Percentiles rank a stretch among this genome's conserved stretches.
Evolutionary conservation across 2,888 invertebrate species (phyloP).

Genomic region (Neoscelio sp.): DNA sequence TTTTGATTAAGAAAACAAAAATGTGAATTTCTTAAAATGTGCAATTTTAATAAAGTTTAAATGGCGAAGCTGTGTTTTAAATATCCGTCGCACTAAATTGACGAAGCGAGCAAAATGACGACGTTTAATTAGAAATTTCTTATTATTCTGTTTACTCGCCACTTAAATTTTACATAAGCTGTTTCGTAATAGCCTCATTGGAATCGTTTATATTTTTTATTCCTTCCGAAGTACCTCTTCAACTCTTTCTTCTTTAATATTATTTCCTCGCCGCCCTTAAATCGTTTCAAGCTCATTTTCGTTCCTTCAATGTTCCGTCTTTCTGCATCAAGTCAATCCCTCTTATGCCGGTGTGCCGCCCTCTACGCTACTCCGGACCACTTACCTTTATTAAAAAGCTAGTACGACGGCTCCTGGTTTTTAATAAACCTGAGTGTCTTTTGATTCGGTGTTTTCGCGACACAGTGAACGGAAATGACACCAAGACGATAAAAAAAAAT

Average conservation of each 20-base stretch:
- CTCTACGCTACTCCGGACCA: conserved; percentile 50
- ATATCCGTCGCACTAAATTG: conserved; percentile 13
- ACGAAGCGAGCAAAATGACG: not conserved
- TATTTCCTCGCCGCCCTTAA: conserved; percentile 54
- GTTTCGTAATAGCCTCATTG: conserved; percentile 26
- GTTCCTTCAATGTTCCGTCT: conserved; percentile 61
- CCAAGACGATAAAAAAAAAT: conserved; percentile 38
- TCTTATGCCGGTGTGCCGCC: conserved; percentile 36
- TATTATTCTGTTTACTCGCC: conserved; percentile 31
- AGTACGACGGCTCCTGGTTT: conserved; percentile 55
- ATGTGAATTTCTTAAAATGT: not conserved
- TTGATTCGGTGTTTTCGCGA: conserved; percentile 62
- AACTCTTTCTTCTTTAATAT: conserved; percentile 53
- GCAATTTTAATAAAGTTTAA: conserved; percentile 7
- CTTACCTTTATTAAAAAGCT: conserved; percentile 67
- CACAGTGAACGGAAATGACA: conserved; percentile 56
- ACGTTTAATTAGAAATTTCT: conserved; percentile 11
- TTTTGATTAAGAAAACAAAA: conserved; percentile 1
- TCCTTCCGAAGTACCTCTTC: conserved; percentile 29
- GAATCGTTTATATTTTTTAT: conserved; percentile 48
- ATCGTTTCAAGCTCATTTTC: conserved; percentile 64
- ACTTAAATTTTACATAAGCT: conserved; percentile 40
- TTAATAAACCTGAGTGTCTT: conserved; percentile 69
- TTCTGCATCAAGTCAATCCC: conserved; percentile 60
- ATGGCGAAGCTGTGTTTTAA: not conserved